A percentile compares a stretch with the other conserved stretches of the same genome.
Conservation (phyloP, 2,113 vertebrate genomes). For the Anthoscopus minutus region DNA sequence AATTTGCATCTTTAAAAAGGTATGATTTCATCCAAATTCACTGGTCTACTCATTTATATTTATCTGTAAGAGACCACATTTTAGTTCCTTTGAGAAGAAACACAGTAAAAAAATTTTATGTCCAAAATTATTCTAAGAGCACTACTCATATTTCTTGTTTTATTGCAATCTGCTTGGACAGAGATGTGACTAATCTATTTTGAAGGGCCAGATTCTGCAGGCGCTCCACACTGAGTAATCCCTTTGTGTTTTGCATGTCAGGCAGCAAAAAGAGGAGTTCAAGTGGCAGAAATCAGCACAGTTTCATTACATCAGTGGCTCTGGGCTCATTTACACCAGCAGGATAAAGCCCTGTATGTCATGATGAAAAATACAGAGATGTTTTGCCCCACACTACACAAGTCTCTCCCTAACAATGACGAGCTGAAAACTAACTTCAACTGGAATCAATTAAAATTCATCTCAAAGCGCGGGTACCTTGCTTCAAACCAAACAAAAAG, state of each 20-base stretch:
- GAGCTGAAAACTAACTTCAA: not conserved
- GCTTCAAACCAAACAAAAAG: slow-evolving; percentile 14
- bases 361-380: not conserved
- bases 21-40: slow-evolving; percentile 61
- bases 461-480: not conserved
- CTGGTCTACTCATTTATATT: slow-evolving; percentile 49
- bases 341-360: not conserved
- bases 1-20: slow-evolving; percentile 68
- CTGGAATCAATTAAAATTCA: slow-evolving; percentile 48
- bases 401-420: not conserved
- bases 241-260: not conserved
- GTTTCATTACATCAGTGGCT: not conserved
- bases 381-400: not conserved
- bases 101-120: not conserved
- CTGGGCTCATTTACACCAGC: not conserved
- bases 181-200: slow-evolving; percentile 43
- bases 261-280: slow-evolving; percentile 28
- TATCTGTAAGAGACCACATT: slow-evolving; percentile 64
- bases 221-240: slow-evolving; percentile 9
- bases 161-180: not conserved
- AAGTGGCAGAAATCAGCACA: not conserved
- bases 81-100: slow-evolving; percentile 24
- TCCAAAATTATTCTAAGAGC: slow-evolving; percentile 10
- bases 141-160: not conserved
- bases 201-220: slow-evolving; percentile 47